These are phyloP conservation scores for Gryllus bimaculatus DNA, from an alignment of 1,140 invertebrate genomes.

Conservation along the genomic window DNA sequence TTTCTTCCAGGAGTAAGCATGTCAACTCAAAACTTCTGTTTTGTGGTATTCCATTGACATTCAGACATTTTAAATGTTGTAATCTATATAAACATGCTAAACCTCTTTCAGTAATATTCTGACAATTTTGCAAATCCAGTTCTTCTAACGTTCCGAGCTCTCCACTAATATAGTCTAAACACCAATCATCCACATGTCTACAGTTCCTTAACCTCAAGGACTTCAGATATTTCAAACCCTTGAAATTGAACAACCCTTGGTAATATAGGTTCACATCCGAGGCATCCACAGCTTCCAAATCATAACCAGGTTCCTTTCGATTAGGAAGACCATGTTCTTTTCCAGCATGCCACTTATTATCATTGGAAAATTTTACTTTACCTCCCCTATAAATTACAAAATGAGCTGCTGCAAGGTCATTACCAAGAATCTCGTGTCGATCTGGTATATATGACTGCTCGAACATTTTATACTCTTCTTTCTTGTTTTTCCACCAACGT, in stretches of 20 bases:
- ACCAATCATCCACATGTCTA: slow-evolving; percentile 63
- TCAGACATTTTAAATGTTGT: background rate
- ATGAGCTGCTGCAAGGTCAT: slow-evolving; percentile 62
- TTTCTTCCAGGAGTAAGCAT: background rate
- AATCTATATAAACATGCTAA: background rate
- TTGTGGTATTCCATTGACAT: background rate
- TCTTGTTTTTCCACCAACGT: slow-evolving; percentile 35
- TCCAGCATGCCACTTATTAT: slow-evolving; percentile 36
- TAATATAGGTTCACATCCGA: slow-evolving; percentile 50
- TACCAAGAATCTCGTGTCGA: slow-evolving; percentile 44
- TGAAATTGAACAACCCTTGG: slow-evolving; percentile 57
- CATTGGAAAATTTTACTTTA: slow-evolving; percentile 51
- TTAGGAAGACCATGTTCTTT: slow-evolving; percentile 41
- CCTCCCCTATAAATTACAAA: slow-evolving; percentile 59
- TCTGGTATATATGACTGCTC: slow-evolving; percentile 37
- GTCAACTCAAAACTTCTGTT: background rate
- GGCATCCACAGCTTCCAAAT: slow-evolving; percentile 58
- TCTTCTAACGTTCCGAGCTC: slow-evolving; percentile 52
- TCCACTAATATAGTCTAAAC: slow-evolving; percentile 50
- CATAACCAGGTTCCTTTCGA: slow-evolving; percentile 29
- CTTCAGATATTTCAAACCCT: slow-evolving; percentile 46
- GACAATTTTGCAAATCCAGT: slow-evolving; percentile 62
- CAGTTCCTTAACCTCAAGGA: slow-evolving; percentile 55
- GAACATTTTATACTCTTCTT: slow-evolving; percentile 30
- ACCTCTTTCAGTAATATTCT: slow-evolving; percentile 45